A percentile compares a stretch with the other conserved stretches of the same genome.
phyloP scores from a whole-genome alignment of 2,888 invertebrate species.

The Dynastes hyllus region DNA sequence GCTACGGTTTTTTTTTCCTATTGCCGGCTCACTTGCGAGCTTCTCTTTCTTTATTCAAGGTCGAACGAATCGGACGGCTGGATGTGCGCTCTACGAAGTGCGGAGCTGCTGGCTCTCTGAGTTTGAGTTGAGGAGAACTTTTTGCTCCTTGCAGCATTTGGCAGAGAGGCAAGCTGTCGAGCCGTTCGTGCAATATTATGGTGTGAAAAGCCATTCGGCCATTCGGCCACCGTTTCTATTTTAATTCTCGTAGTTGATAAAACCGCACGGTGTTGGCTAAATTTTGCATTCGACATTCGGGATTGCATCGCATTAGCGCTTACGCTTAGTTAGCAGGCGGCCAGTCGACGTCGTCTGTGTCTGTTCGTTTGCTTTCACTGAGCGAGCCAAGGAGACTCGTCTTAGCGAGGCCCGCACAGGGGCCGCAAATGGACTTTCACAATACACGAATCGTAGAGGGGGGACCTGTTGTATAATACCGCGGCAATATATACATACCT shows the following conservation, averaged over 20 bases:
- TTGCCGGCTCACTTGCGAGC: conserved; percentile 67
- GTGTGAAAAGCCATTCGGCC: conserved; percentile 31
- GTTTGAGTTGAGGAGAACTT: conserved; percentile 50
- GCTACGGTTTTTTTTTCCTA: conserved; percentile 67
- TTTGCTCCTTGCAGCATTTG: conserved; percentile 52
- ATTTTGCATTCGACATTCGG: conserved; percentile 33
- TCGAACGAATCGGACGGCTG: conserved; percentile 65
- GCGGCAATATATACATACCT: conserved; percentile 65
- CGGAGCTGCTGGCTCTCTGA: conserved; percentile 34
- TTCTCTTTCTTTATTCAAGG: conserved; percentile 71
- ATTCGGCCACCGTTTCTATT: conserved; percentile 66
- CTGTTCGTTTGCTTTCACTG: conserved; percentile 69
- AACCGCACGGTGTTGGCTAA: conserved; percentile 10
- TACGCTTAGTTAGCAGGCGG: background rate
- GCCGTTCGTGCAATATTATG: background rate
- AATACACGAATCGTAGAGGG: conserved; percentile 66
- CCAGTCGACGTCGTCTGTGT: conserved; percentile 54
- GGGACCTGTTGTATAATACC: conserved; percentile 70
- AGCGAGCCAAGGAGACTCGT: conserved; percentile 70
- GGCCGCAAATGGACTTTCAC: conserved; percentile 70
- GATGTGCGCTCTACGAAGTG: conserved; percentile 54
- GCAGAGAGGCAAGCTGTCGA: conserved; percentile 48
- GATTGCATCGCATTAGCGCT: conserved; percentile 59
- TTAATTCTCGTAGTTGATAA: conserved; percentile 57
- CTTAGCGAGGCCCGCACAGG: conserved; percentile 69